Evolutionary conservation across 2,113 vertebrate genomes (phyloP).

Genomic region (Strigops habroptila): DNA sequence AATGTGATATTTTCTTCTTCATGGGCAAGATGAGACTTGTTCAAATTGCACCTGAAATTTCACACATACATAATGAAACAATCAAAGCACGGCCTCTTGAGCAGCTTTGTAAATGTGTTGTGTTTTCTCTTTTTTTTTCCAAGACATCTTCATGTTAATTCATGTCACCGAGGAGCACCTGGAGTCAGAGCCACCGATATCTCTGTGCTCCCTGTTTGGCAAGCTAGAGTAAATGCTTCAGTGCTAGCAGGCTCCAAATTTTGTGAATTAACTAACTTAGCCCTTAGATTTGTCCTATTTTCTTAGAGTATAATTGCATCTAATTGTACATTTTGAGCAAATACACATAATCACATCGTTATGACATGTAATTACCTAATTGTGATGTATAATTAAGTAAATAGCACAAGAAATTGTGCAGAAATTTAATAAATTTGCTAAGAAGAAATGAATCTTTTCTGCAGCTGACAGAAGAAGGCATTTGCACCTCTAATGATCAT

Average conservation of each 20-base stretch:
- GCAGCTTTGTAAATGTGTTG: not conserved
- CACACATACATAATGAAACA: slow-evolving; percentile 1
- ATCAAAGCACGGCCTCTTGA: not conserved
- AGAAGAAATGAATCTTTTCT: slow-evolving; percentile 24
- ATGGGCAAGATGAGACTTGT: not conserved
- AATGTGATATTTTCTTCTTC: not conserved
- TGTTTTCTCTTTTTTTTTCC: not conserved
- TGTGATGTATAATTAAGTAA: slow-evolving; percentile 54
- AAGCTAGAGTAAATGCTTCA: not conserved
- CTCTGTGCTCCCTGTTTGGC: not conserved
- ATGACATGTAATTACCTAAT: slow-evolving; percentile 56
- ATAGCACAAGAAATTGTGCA: slow-evolving; percentile 40
- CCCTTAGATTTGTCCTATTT: not conserved
- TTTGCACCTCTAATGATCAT: slow-evolving; percentile 7
- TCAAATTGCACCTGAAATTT: not conserved
- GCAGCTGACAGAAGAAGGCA: not conserved
- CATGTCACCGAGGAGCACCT: not conserved
- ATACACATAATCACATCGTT: slow-evolving; percentile 50
- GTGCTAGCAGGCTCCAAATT: not conserved
- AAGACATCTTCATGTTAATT: not conserved
- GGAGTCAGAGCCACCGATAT: not conserved
- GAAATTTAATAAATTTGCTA: slow-evolving; percentile 38
- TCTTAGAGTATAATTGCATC: slow-evolving; percentile 34
- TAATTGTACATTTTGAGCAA: slow-evolving; percentile 49
- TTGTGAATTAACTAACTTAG: not conserved